Conservation (phyloP, 2,888 invertebrate species). For the Stenichneumon culpator region DNA sequence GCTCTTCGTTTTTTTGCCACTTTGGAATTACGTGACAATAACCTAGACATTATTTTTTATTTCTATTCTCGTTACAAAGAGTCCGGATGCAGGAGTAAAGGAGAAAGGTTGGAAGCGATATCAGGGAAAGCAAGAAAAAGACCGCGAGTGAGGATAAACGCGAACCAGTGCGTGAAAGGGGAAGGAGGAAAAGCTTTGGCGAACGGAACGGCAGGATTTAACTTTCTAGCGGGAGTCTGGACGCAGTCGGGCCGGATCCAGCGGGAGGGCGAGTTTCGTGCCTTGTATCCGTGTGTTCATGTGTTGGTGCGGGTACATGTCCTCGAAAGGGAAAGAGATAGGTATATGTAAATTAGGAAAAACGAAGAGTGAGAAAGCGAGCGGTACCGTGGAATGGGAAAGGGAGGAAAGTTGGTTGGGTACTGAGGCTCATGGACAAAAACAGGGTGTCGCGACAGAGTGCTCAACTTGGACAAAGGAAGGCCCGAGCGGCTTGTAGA, state of each 20-base stretch:
- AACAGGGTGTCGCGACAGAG: constrained; percentile 83
- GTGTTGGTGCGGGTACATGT: constrained; percentile 8
- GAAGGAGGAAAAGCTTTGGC: constrained; percentile 43
- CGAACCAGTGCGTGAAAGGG: constrained; percentile 38
- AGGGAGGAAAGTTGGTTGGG: constrained; percentile 52
- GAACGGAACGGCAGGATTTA: constrained; percentile 75
- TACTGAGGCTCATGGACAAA: constrained; percentile 76
- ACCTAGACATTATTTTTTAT: background rate
- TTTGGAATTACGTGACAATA: background rate
- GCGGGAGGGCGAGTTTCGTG: constrained; percentile 42
- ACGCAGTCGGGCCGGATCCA: constrained; percentile 41
- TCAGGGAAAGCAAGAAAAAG: background rate
- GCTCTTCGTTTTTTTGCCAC: background rate
- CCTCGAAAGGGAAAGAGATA: constrained; percentile 31
- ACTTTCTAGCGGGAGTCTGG: constrained; percentile 70
- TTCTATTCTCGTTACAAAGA: background rate
- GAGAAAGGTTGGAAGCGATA: background rate
- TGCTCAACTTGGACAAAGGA: constrained; percentile 83
- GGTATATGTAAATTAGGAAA: constrained; percentile 60
- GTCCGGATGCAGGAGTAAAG: background rate
- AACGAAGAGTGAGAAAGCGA: constrained; percentile 61
- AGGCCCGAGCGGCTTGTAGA: constrained; percentile 78
- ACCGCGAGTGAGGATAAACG: constrained; percentile 31
- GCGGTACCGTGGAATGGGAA: constrained; percentile 41
- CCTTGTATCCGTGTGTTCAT: constrained; percentile 28